Evolutionary conservation across 2,113 vertebrate species (phyloP), one percentile per base, ranked within the genome.

Genomic region (Corynorhinus townsendii): DNA sequence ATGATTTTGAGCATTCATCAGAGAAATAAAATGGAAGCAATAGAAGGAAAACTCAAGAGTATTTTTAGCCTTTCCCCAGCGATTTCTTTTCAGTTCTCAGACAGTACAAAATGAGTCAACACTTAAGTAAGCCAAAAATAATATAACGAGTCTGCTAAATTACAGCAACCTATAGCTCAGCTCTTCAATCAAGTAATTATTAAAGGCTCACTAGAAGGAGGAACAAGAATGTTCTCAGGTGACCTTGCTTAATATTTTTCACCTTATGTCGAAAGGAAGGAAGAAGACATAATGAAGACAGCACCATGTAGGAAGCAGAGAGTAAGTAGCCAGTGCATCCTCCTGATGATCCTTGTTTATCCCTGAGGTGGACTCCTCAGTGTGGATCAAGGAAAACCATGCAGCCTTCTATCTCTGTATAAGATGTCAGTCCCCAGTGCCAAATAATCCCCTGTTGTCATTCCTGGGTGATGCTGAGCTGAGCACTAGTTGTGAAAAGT

Each of bases 111-210:
- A 97, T 96, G 96, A 97, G 88, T 84, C 89, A 95, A 97, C 62
- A 85, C 81, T 97, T 90, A 88, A 96, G 76, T 62, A 93, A 85
- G 95, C 82, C 97, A 93, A 71, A 96, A 96, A 95, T 95, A 97
- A 95, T 95, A 54, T 33, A 95, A 47, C 87, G 52, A 84, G 94
- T 73, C 94, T 95, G 72, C 92, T 95, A 96, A 95, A 97, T 97
- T 97, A 93, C 69, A 92, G 84, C 72, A 92, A 76, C 52, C 95
- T 96, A 3, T 75, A 85, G 49, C 86, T 97, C 40, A 38, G 47
- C 86, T 96, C 96, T 98, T 91, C 94, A 97, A 97, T 95, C 96
- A 95, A 38, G 0, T 92, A 95, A 97, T 98, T 98, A 89, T 96
- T 95, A 95, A 95, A 95, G 35, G 15, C 84, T 96, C 93, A 95